phyloP scores from a whole-genome alignment of 2,113 vertebrate genomes.

The Calonectris borealis region DNA sequence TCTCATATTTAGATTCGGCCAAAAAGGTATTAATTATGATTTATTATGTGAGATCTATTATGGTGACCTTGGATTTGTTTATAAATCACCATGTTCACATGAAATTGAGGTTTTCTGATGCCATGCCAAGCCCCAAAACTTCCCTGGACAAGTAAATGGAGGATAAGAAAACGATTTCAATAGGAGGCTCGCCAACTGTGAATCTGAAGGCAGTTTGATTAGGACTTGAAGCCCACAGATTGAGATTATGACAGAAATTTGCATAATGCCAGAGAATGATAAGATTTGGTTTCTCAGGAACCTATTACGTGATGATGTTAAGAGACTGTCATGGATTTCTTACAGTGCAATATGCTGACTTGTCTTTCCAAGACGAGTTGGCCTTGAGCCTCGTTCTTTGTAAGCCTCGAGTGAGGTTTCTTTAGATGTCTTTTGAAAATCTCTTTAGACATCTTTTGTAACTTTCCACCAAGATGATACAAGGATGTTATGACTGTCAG shows the following conservation, averaged over 20 bases:
- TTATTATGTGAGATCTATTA: slow-evolving; percentile 7
- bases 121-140: slow-evolving; percentile 63
- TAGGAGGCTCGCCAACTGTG: slow-evolving; percentile 62
- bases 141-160: slow-evolving; percentile 56
- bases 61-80: slow-evolving; percentile 54
- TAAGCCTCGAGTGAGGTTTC: slow-evolving; percentile 64
- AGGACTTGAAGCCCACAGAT: slow-evolving; percentile 68
- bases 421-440: slow-evolving; percentile 66
- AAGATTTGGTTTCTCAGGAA: slow-evolving; percentile 70
- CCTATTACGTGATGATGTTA: slow-evolving; percentile 72
- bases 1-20: neutral
- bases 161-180: slow-evolving; percentile 46
- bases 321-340: slow-evolving; percentile 71
- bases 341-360: slow-evolving; percentile 71
- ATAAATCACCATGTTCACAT: slow-evolving; percentile 40
- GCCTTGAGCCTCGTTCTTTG: slow-evolving; percentile 70
- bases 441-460: slow-evolving; percentile 68
- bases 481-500: slow-evolving; percentile 71
- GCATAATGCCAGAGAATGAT: slow-evolving; percentile 70
- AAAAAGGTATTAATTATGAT: slow-evolving; percentile 13
- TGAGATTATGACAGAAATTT: slow-evolving; percentile 73
- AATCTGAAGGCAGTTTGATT: slow-evolving; percentile 68
- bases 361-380: slow-evolving; percentile 69
- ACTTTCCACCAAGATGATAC: slow-evolving; percentile 65
- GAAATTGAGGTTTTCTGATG: slow-evolving; percentile 63